Base-by-base conservation (phyloP, 2,888 invertebrate species). In the Dicyrtomina minuta region DNA sequence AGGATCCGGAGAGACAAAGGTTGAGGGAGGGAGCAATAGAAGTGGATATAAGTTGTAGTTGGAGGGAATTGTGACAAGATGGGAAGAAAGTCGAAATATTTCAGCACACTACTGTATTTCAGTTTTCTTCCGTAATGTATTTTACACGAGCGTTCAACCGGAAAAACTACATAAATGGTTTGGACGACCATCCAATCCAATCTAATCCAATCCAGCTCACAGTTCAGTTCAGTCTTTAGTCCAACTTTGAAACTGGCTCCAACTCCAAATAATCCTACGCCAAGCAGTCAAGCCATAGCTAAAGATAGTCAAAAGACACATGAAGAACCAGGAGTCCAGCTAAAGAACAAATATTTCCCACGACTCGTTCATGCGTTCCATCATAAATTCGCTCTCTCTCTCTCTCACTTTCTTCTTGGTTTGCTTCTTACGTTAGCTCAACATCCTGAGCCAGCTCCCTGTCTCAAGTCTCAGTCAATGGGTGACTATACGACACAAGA, bases 261-360 rank as follows among this genome's bases (percentile, higher is more conserved):
- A 22, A 20, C 4, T 53, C 22, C 20, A 24, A 55, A 27, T 12
- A 33, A n/a, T n/a, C n/a, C n/a, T n/a, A n/a, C n/a, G n/a, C n/a
- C n/a, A n/a, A n/a, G n/a, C n/a, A n/a, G n/a, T n/a, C n/a, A n/a
- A n/a, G n/a, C n/a, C n/a, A n/a, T n/a, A n/a, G n/a, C n/a, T n/a
- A n/a, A n/a, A n/a, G n/a, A n/a, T n/a, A n/a, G n/a, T 8, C 33
- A 33, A 33, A 3, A 3, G 33, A 33, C 33, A 3, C 33, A 33
- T 8, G n/a, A 46, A 8, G 8, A 26, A 27, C 27, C 12, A 59
- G 61, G 49, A 49, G 60, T 15, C 26, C 44, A 61, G 46, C 17
- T 27, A 43, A 43, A 61, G 61, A 27, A 61, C 46, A 61, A 61
- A 61, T 49, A 61, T 61, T 61, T 61, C 27, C 46, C 44, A 61